Conservation (phyloP, 2,888 invertebrate genomes). For the Aethes cnicana region DNA sequence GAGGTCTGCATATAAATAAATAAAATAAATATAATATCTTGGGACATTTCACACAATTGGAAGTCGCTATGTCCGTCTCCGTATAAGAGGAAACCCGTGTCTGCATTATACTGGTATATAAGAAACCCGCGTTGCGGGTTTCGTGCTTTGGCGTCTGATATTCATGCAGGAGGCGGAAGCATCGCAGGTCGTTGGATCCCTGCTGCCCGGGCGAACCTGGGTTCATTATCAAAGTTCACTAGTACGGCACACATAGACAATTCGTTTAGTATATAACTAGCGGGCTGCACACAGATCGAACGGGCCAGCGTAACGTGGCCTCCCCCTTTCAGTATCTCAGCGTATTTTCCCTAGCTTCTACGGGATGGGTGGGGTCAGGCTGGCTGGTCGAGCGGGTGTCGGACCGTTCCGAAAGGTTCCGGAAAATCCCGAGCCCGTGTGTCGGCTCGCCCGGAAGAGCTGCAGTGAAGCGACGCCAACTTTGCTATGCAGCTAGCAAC, state of each 20-base stretch:
- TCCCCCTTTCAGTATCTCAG: conserved; percentile 37
- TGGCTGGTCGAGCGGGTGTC: conserved; percentile 54
- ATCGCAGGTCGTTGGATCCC: conserved; percentile 68
- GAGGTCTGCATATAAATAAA: too few relatives aligned
- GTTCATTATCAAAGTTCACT: conserved; percentile 82
- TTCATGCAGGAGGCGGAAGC: conserved; percentile 23
- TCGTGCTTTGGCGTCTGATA: too few relatives aligned
- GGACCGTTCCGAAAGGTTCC: conserved; percentile 58
- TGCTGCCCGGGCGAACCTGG: conserved; percentile 45
- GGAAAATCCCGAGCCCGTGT: conserved; percentile 63
- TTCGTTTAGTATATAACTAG: conserved; percentile 36
- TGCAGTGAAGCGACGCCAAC: conserved; percentile 51
- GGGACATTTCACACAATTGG: too few relatives aligned
- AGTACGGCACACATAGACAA: conserved; percentile 70
- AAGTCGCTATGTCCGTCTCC: too few relatives aligned
- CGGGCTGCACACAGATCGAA: too few relatives aligned
- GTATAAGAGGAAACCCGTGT: too few relatives aligned
- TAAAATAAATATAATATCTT: too few relatives aligned
- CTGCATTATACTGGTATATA: too few relatives aligned
- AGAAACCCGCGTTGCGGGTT: too few relatives aligned
- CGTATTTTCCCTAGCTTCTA: conserved; percentile 20
- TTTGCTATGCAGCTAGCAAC: conserved; percentile 40
- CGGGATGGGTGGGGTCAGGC: conserved; percentile 31
- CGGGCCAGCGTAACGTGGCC: too few relatives aligned
- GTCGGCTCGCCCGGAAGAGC: conserved; percentile 71